Conservation (phyloP, 2,797 vertebrate genomes). For the Sebastiscus albofasciatus region DNA sequence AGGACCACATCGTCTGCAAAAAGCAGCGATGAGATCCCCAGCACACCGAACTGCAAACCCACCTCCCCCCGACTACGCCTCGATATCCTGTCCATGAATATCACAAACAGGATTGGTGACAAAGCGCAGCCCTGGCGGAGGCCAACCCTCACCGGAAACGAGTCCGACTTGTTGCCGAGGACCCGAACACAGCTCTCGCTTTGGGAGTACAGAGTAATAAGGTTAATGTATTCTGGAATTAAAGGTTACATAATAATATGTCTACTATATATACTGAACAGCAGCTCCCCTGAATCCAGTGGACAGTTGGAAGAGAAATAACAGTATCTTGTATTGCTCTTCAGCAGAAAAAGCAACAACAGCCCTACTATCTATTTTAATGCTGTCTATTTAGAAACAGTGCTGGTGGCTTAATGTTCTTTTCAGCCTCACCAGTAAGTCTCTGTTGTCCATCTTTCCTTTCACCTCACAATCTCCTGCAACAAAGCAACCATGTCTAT, state of each 20-base stretch:
- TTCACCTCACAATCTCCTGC: background rate
- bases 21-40: too few species aligned
- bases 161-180: too few species aligned
- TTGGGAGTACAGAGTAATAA: too few species aligned
- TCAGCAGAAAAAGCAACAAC: background rate
- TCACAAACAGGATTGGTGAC: too few species aligned
- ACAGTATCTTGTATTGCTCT: background rate
- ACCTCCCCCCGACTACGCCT: too few species aligned
- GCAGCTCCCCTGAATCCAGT: background rate
- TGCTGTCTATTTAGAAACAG: background rate
- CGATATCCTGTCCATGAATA: too few species aligned
- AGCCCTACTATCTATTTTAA: background rate
- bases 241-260: background rate
- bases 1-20: too few species aligned
- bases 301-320: background rate
- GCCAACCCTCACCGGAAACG: too few species aligned
- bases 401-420: conserved; percentile 18
- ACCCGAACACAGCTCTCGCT: too few species aligned
- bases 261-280: background rate
- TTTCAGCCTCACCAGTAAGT: background rate
- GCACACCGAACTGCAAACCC: too few species aligned
- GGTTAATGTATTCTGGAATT: background rate
- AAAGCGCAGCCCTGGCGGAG: too few species aligned
- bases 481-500: background rate
- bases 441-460: background rate